These are phyloP conservation scores for Athrips mouffetella DNA, from an alignment of 2,888 invertebrate species.

Conservation along the genomic window DNA sequence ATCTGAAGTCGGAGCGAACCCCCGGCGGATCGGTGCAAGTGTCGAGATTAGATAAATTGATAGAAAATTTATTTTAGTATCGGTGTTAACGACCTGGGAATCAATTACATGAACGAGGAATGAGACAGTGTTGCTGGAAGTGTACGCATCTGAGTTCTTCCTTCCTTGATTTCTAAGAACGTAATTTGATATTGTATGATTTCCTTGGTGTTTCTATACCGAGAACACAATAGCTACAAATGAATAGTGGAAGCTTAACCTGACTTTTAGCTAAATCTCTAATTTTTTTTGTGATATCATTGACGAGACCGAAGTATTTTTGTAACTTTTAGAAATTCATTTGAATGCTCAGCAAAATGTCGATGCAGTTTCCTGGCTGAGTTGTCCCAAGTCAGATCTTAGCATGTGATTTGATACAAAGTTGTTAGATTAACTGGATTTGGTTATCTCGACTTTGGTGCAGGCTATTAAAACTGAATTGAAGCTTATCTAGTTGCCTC, in stretches of 20 bases:
- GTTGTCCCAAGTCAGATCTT: not conserved
- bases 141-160: too few relatives aligned
- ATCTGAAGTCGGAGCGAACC: slow-evolving; percentile 47
- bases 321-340: too few relatives aligned
- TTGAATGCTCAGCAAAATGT: too few relatives aligned
- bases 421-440: slow-evolving; percentile 1
- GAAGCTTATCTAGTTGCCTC: slow-evolving; percentile 1
- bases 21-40: slow-evolving; percentile 38
- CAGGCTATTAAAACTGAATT: not conserved
- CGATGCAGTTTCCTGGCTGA: not conserved
- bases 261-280: too few relatives aligned
- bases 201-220: too few relatives aligned
- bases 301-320: too few relatives aligned
- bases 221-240: too few relatives aligned
- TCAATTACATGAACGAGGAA: slow-evolving; percentile 32
- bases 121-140: slow-evolving; percentile 11
- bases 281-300: too few relatives aligned
- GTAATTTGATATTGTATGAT: too few relatives aligned
- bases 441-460: slow-evolving; percentile 1
- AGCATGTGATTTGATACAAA: slow-evolving; percentile 1
- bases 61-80: slow-evolving; percentile 49
- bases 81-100: slow-evolving; percentile 39
- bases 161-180: too few relatives aligned
- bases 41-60: slow-evolving; percentile 55
- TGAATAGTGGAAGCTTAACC: too few relatives aligned